Evolutionary conservation across 2,888 invertebrate genomes (phyloP).

Genomic region (Agonopterix arenella): DNA sequence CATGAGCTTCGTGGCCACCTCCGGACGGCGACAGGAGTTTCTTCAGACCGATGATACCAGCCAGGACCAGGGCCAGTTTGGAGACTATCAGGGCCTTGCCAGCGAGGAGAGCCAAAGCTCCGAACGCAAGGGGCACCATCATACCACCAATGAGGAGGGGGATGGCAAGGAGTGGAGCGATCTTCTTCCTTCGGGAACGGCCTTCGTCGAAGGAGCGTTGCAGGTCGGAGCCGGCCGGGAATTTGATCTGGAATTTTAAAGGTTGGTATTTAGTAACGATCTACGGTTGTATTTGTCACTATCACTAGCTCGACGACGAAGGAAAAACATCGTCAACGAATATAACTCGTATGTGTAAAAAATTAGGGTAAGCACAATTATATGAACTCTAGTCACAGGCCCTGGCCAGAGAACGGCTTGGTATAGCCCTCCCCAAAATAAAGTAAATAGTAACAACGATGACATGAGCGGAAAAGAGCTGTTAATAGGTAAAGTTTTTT

Average conservation of each 20-base stretch:
- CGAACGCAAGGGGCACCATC: slow-evolving; percentile 88
- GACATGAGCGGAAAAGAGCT: too few relatives aligned
- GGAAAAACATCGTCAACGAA: too few relatives aligned
- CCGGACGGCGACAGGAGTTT: slow-evolving; percentile 84
- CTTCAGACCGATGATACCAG: slow-evolving; percentile 90
- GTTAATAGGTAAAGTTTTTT: too few relatives aligned
- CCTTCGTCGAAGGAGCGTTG: slow-evolving; percentile 80
- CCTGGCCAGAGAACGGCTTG: too few relatives aligned
- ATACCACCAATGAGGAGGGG: slow-evolving; percentile 89
- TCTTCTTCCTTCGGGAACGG: slow-evolving; percentile 84
- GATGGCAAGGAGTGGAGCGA: slow-evolving; percentile 84
- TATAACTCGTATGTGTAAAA: too few relatives aligned
- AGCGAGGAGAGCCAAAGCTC: slow-evolving; percentile 87
- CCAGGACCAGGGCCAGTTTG: slow-evolving; percentile 87
- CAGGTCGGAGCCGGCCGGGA: slow-evolving; percentile 81
- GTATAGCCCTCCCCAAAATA: too few relatives aligned
- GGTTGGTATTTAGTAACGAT: neutral
- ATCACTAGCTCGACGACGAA: too few relatives aligned
- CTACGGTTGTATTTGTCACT: too few relatives aligned
- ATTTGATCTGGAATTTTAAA: slow-evolving; percentile 78
- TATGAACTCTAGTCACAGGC: too few relatives aligned
- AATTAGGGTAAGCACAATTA: too few relatives aligned
- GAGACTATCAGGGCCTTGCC: slow-evolving; percentile 92
- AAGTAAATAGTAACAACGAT: too few relatives aligned
- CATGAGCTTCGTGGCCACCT: slow-evolving; percentile 80